These are phyloP conservation scores for Chloroclystis v-ata DNA, from an alignment of 2,888 invertebrate genomes.

Conservation along the genomic window DNA sequence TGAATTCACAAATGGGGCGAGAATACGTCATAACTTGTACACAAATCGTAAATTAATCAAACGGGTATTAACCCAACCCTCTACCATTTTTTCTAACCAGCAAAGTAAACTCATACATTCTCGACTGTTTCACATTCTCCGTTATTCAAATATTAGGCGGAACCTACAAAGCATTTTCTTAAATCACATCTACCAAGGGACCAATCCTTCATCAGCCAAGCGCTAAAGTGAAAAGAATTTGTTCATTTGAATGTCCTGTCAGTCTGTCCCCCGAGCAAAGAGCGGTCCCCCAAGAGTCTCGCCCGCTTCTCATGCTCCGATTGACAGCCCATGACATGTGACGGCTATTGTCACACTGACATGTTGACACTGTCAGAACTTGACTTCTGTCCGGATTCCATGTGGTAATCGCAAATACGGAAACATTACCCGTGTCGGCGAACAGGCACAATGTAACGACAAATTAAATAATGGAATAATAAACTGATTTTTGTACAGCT, in stretches of 20 bases:
- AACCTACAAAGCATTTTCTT: constrained; percentile 3
- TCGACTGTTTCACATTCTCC: neutral
- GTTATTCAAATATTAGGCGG: neutral
- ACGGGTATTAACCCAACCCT: constrained; percentile 14
- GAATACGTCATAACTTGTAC: constrained; percentile 62
- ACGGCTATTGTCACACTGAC: constrained; percentile 72
- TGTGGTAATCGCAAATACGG: constrained; percentile 70
- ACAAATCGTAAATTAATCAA: constrained; percentile 62
- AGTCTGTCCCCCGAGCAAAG: constrained; percentile 50
- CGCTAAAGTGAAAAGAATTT: constrained; percentile 51
- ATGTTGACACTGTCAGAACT: constrained; percentile 75
- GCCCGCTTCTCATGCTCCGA: constrained; percentile 70
- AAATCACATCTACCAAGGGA: constrained; percentile 42
- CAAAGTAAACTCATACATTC: neutral
- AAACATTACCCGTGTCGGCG: constrained; percentile 59
- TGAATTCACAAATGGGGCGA: constrained; percentile 62
- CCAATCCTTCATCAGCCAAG: constrained; percentile 51
- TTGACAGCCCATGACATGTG: constrained; percentile 71
- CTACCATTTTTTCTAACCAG: neutral
- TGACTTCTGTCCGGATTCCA: constrained; percentile 75
- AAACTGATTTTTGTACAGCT: constrained; percentile 59
- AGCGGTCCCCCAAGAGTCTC: constrained; percentile 37
- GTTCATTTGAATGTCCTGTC: constrained; percentile 44
- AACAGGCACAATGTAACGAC: constrained; percentile 62
- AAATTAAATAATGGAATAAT: constrained; percentile 77